phyloP scores from a whole-genome alignment of 2,797 vertebrate species.

The Micropoecilia bifurca region DNA sequence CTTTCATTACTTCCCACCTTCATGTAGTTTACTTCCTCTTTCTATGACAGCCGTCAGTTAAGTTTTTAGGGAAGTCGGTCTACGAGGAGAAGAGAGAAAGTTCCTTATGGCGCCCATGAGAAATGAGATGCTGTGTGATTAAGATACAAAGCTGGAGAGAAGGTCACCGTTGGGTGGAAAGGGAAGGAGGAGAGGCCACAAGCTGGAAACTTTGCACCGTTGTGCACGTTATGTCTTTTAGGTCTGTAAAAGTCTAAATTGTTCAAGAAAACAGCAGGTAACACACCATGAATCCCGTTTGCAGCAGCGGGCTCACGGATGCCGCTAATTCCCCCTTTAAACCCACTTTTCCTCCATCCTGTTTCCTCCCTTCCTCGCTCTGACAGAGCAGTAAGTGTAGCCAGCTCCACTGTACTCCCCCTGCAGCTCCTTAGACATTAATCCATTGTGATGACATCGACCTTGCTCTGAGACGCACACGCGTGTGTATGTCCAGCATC shows the following conservation, averaged over 20 bases:
- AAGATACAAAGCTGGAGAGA: conserved; percentile 68
- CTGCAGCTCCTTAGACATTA: conserved; percentile 84
- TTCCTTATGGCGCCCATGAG: conserved; percentile 73
- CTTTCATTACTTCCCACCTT: conserved; percentile 73
- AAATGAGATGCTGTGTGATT: conserved; percentile 59
- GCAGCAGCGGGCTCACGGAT: conserved; percentile 55
- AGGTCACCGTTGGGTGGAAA: conserved; percentile 59
- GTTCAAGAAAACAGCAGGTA: conserved; percentile 29
- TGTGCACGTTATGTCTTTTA: conserved; percentile 18
- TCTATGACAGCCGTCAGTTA: conserved; percentile 64
- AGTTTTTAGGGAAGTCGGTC: conserved; percentile 73
- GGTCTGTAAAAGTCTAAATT: not conserved
- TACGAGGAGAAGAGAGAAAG: conserved; percentile 78
- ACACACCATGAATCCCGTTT: not conserved
- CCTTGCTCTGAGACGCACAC: conserved; percentile 81
- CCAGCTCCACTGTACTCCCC: conserved; percentile 80
- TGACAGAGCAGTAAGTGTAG: conserved; percentile 82
- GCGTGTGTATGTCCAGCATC: conserved; percentile 67
- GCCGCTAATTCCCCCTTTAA: conserved; percentile 62
- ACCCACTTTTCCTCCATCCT: conserved; percentile 60
- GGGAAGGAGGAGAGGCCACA: conserved; percentile 63
- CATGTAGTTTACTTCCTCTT: conserved; percentile 65
- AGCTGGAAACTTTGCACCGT: conserved; percentile 50
- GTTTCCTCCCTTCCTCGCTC: conserved; percentile 67
- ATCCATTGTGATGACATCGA: conserved; percentile 87